These are phyloP conservation scores for Hylaeus anthracinus DNA, from an alignment of 1,140 invertebrate species.

Conservation along the genomic window DNA sequence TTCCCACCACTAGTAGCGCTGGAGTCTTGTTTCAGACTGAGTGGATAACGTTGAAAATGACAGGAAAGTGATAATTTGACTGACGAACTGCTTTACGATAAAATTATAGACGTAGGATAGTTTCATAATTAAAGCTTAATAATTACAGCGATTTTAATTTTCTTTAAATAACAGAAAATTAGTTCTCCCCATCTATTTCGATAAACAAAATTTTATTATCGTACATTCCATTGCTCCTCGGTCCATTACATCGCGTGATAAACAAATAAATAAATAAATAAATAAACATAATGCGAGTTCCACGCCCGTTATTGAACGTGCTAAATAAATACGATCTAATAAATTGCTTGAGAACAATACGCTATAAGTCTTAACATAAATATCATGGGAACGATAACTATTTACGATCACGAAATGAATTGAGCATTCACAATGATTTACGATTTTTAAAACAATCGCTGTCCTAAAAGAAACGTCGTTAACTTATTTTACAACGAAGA, in stretches of 20 bases:
- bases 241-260: background rate
- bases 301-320: background rate
- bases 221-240: slow-evolving; percentile 4
- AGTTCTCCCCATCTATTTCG: background rate
- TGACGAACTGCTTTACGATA: too few species aligned
- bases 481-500: background rate
- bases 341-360: too few species aligned
- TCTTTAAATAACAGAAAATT: background rate
- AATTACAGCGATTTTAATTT: too few species aligned
- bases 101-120: too few species aligned
- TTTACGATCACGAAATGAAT: background rate
- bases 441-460: background rate
- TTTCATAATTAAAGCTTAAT: too few species aligned
- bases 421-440: background rate
- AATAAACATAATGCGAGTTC: slow-evolving; percentile 4
- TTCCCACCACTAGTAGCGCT: too few species aligned
- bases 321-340: slow-evolving; percentile 1
- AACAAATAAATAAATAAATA: slow-evolving; percentile 41
- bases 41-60: too few species aligned
- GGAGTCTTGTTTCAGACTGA: too few species aligned
- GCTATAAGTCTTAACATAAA: background rate
- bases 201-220: slow-evolving; percentile 28
- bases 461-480: background rate
- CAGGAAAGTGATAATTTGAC: too few species aligned
- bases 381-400: background rate